Evolutionary conservation across 1,140 invertebrate genomes (phyloP), one percentile per base, ranked within the genome.

Genomic region (Aphelenchoides avenae): DNA sequence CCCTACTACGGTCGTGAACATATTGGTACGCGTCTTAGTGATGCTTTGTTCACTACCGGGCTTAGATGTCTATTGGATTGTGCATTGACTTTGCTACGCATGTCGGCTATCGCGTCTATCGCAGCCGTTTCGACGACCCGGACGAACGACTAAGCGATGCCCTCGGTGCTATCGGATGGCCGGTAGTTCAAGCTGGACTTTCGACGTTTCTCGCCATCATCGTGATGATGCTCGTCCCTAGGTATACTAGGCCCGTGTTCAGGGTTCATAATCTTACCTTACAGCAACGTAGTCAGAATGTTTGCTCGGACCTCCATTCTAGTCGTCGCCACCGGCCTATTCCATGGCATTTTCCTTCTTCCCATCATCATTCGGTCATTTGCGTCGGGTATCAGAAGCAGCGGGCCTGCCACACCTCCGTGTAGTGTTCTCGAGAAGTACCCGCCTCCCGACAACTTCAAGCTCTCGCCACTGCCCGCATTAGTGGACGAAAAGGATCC

Each of bases 21-120:
- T 75, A 46, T 52, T 75, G 53, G 70, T 72, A 37, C 5, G 55
- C 40, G 15, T 22, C 36, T 3, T 36, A 52, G 48, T 24, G 7
- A 15, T 20, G 30, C 5, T 37, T 56, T 30, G 5, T 18, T 43
- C n/a, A 20, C 20, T 15, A 53, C 1, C 27, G 2, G 20, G 37
- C 71, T 44, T 44, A 71, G 65, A 75, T 75, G 73, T 65, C 63
- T 29, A 76, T 77, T 34, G 75, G 75, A 22, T 55, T 77, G 15
- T 77, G 69, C 27, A 77, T 75, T 30, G 73, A 75, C 43, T 75
- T 77, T 39, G 72, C 75, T 7, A 76, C 75, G 1, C 73, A 75
- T 47, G 73, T 75, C 3, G 73, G 73, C 18, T 51, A 51, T 39
- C 48, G 70, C 39, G 68, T 73, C 31, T 73, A 75, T 37, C 64